Conservation (phyloP, 2,888 invertebrate genomes). For the Hermaeophaga mercurialis region DNA sequence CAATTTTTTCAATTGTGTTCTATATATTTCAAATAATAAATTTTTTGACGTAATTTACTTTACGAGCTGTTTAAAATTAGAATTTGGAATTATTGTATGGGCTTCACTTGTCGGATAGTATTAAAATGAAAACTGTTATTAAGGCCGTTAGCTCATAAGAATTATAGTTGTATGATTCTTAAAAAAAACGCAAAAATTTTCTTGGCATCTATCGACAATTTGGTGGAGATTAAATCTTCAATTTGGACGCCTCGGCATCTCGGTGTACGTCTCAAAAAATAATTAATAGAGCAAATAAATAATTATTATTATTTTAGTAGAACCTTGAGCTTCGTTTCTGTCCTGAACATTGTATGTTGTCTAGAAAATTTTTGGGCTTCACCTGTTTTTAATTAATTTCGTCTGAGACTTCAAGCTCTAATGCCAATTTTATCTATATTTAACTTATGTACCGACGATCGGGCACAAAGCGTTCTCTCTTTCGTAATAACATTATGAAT, state of each 20-base stretch:
- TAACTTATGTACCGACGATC: constrained; percentile 26
- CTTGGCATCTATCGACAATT: constrained; percentile 5
- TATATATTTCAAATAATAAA: no score
- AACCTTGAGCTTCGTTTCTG: constrained; percentile 36
- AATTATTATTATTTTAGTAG: constrained; percentile 30
- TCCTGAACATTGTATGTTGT: constrained; percentile 28
- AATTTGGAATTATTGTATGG: no score
- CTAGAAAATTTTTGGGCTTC: constrained; percentile 30
- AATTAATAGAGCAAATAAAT: constrained; percentile 25
- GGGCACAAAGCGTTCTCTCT: constrained; percentile 10
- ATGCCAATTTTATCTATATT: constrained; percentile 41
- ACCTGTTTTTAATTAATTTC: constrained; percentile 49
- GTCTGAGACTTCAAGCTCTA: constrained; percentile 17
- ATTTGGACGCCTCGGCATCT: constrained; percentile 8
- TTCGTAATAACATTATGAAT: constrained; percentile 10
- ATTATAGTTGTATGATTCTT: no score
- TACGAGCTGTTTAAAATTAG: no score
- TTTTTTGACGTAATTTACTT: no score
- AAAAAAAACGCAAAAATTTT: no score
- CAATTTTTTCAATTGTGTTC: no score
- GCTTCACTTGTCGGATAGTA: no score
- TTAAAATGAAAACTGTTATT: no score
- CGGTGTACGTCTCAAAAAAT: constrained; percentile 15
- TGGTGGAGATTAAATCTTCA: constrained; percentile 8
- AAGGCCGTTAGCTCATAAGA: no score